Percentiles rank a stretch among this genome's conserved stretches.
phyloP scores from a whole-genome alignment of 2,113 vertebrate genomes.

The Archilochus colubris region DNA sequence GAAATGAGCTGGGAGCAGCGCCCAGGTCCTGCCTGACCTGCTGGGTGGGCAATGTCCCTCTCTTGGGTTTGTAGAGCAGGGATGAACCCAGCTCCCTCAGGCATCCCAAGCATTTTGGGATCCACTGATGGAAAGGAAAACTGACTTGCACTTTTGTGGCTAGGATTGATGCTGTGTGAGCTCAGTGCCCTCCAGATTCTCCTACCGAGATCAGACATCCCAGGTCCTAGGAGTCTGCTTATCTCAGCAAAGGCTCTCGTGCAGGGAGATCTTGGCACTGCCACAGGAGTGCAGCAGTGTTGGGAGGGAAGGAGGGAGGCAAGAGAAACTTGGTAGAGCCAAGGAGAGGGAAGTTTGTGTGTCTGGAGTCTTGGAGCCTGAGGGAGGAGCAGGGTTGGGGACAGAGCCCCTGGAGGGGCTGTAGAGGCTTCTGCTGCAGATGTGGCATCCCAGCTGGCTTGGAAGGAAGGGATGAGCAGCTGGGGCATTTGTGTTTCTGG shows the following conservation, averaged over 20 bases:
- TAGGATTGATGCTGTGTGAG: neutral
- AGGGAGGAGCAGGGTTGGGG: neutral
- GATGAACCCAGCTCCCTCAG: neutral
- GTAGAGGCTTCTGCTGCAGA: neutral
- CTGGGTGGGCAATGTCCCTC: neutral
- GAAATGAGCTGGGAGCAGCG: neutral
- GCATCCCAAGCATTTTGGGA: neutral
- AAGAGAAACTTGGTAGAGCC: neutral
- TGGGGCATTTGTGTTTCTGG: neutral
- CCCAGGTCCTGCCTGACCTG: neutral
- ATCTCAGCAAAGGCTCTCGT: neutral
- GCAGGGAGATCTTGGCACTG: neutral
- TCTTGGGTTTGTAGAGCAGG: rapidly evolving
- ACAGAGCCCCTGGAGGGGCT: neutral
- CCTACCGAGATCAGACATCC: neutral
- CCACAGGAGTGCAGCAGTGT: neutral
- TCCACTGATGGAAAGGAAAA: neutral
- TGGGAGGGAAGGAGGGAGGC: neutral
- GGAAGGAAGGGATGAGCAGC: neutral
- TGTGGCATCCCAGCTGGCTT: neutral
- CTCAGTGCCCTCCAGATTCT: neutral
- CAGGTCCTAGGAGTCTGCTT: neutral
- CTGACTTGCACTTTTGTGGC: neutral
- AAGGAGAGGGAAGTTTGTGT: neutral
- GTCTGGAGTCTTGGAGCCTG: neutral